These are phyloP conservation scores for Lampropteryx suffumata DNA, from an alignment of 2,888 invertebrate species.

Conservation along the genomic window DNA sequence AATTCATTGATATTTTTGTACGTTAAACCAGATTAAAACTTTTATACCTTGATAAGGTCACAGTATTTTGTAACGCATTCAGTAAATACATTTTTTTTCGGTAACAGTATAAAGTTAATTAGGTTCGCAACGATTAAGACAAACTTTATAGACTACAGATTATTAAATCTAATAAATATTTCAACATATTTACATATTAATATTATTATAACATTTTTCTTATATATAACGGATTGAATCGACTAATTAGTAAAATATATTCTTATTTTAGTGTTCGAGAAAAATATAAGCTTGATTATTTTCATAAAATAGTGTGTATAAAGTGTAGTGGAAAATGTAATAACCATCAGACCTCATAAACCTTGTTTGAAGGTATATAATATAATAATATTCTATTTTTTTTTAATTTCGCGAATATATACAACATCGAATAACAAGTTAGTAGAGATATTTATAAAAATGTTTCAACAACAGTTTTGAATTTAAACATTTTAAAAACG, in stretches of 20 bases:
- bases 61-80: too few species aligned
- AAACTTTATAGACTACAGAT: slow-evolving; percentile 6
- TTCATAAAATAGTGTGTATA: too few species aligned
- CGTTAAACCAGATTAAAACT: neutral
- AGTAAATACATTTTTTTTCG: neutral
- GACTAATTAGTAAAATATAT: slow-evolving; percentile 14
- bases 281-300: slow-evolving; percentile 4
- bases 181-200: slow-evolving; percentile 64
- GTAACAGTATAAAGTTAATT: neutral
- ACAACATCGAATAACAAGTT: slow-evolving; percentile 48
- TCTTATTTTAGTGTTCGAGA: neutral
- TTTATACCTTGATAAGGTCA: too few species aligned
- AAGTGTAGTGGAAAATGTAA: too few species aligned
- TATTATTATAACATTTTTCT: slow-evolving; percentile 41
- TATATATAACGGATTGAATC: slow-evolving; percentile 30
- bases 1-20: neutral
- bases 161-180: slow-evolving; percentile 46
- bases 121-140: slow-evolving; percentile 5
- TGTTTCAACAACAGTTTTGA: slow-evolving; percentile 46
- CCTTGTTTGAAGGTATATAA: slow-evolving; percentile 5
- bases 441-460: slow-evolving; percentile 46
- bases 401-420: slow-evolving; percentile 31
- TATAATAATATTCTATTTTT: slow-evolving; percentile 18
- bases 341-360: too few species aligned
- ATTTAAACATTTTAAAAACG: slow-evolving; percentile 38